phyloP scores from a whole-genome alignment of 2,888 invertebrate species.

The Erynnis tages region DNA sequence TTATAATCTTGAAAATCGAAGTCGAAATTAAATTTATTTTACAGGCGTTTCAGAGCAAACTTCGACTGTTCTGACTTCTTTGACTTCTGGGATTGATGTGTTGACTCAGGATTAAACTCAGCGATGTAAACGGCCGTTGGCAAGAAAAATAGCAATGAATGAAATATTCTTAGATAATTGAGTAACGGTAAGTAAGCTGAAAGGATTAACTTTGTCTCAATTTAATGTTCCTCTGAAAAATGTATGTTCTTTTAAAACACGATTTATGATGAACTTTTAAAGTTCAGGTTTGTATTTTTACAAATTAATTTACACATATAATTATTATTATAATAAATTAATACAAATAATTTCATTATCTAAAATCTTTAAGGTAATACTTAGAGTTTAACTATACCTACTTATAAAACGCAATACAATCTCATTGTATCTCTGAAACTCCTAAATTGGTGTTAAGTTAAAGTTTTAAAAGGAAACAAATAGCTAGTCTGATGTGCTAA shows the following conservation, averaged over 20 bases:
- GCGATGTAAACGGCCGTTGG: neutral
- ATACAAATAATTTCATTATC: too few relatives aligned
- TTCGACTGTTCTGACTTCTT: constrained; percentile 16
- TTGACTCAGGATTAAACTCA: constrained; percentile 13
- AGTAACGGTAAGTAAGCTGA: too few relatives aligned
- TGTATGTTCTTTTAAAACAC: too few relatives aligned
- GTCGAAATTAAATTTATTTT: constrained; percentile 10
- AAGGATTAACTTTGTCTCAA: neutral
- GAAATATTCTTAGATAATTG: neutral
- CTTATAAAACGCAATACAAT: too few relatives aligned
- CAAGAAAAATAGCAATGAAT: neutral
- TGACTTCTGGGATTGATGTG: constrained; percentile 11
- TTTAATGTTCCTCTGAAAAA: neutral
- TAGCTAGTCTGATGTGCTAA: neutral
- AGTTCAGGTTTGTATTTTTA: too few relatives aligned
- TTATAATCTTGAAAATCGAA: constrained; percentile 3
- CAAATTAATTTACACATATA: too few relatives aligned
- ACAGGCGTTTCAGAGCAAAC: constrained; percentile 10
- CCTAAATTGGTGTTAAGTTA: neutral
- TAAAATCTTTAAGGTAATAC: too few relatives aligned
- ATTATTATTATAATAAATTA: too few relatives aligned
- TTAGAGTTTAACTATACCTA: too few relatives aligned
- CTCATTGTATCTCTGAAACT: too few relatives aligned
- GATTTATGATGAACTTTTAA: too few relatives aligned
- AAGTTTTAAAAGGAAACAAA: neutral